Evolutionary conservation across 37 sponge, comb jelly and placozoan species (phyloP).

Genomic region (Haliclona indistincta): DNA sequence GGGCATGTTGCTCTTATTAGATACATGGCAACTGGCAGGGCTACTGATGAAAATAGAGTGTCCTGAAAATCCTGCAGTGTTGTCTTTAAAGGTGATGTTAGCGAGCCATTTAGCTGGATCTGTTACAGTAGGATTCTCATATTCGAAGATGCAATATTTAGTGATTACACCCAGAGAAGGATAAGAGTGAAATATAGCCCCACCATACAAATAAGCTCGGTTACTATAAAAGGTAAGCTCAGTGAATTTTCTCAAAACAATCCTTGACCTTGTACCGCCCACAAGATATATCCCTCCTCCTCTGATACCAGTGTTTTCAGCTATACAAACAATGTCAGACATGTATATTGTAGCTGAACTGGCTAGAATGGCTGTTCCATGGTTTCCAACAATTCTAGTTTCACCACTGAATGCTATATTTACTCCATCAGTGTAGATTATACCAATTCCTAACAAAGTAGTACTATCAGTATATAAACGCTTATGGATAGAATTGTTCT

Average conservation of each 20-base stretch:
- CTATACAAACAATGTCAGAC: neutral
- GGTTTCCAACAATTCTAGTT: neutral
- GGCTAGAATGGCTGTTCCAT: slow-evolving; percentile 10
- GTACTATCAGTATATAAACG: neutral
- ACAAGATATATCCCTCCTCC: slow-evolving; percentile 1
- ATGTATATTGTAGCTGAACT: neutral
- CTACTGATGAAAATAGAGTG: neutral
- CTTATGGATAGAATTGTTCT: no score
- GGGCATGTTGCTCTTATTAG: neutral
- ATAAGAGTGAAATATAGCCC: neutral
- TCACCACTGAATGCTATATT: neutral
- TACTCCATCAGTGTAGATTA: neutral
- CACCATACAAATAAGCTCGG: neutral
- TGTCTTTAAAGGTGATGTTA: neutral
- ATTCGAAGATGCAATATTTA: neutral
- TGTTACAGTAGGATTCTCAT: neutral
- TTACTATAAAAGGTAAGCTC: neutral
- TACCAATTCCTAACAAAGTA: neutral
- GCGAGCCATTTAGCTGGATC: slow-evolving; percentile 1
- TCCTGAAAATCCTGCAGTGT: neutral
- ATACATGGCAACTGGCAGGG: neutral
- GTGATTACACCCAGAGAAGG: neutral
- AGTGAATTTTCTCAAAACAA: neutral
- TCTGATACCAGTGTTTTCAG: neutral
- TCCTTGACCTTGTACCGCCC: neutral